A percentile compares a stretch with the other conserved stretches of the same genome.
phyloP scores from a whole-genome alignment of 2,888 invertebrate species.

The Chaetogeoica ovagalla region DNA sequence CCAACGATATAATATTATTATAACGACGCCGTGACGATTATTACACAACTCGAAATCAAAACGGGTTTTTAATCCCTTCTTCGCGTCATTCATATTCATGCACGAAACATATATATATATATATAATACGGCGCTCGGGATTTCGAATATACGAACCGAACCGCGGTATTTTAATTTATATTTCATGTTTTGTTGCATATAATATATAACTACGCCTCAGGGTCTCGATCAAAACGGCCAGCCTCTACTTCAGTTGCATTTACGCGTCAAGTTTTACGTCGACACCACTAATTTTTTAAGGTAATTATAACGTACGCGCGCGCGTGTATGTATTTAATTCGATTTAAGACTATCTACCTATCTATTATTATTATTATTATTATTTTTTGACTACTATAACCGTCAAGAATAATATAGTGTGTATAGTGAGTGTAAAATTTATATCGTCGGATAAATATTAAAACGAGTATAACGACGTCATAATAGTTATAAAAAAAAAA shows the following conservation, averaged over 20 bases:
- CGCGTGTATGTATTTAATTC: background rate
- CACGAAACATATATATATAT: constrained; percentile 34
- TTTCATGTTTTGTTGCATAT: constrained; percentile 53
- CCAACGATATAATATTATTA: background rate
- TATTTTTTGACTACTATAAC: constrained; percentile 23
- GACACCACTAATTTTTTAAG: constrained; percentile 87
- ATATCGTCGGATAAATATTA: too few relatives aligned
- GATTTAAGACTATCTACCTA: background rate
- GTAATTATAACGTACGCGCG: constrained; percentile 60
- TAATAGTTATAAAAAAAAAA: too few relatives aligned
- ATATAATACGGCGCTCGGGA: background rate
- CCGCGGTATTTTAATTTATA: constrained; percentile 31
- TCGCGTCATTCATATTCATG: background rate
- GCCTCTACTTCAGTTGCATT: constrained; percentile 84
- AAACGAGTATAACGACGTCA: too few relatives aligned
- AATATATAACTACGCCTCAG: constrained; percentile 67
- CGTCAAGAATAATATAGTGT: background rate
- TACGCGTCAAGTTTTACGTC: constrained; percentile 91
- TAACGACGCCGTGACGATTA: constrained; percentile 21
- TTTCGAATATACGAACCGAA: constrained; percentile 1
- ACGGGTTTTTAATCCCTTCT: constrained; percentile 40
- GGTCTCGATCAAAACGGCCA: constrained; percentile 88
- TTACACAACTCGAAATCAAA: constrained; percentile 20
- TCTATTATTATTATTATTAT: constrained; percentile 15
- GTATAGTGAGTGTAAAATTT: too few relatives aligned